A percentile compares a stretch with the other conserved stretches of the same genome.
Conservation (phyloP, 2,888 invertebrate genomes). For the Uloborus plumipes region DNA sequence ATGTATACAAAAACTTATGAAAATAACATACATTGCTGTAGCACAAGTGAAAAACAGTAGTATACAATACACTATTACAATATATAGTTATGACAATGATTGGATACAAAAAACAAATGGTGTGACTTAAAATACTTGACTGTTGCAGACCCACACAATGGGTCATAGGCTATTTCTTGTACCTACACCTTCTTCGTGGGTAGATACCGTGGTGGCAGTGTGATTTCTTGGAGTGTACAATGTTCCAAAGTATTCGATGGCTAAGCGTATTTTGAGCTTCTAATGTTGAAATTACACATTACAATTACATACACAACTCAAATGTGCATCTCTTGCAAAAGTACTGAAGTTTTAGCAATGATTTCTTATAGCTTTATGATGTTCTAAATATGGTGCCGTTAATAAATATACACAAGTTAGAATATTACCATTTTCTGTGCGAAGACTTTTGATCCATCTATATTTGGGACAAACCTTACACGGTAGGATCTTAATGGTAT, state of each 20-base stretch:
- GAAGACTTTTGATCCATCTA: too few relatives aligned
- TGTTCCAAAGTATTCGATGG: constrained; percentile 37
- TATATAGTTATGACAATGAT: constrained; percentile 16
- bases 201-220: constrained; percentile 48
- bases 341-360: neutral
- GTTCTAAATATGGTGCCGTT: too few relatives aligned
- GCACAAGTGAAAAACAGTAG: constrained; percentile 34
- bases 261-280: constrained; percentile 27
- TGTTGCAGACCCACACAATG: constrained; percentile 26
- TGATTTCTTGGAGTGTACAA: constrained; percentile 12
- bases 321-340: constrained; percentile 36
- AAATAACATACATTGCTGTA: constrained; percentile 40
- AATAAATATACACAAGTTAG: too few relatives aligned
- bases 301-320: constrained; percentile 13
- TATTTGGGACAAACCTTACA: too few relatives aligned
- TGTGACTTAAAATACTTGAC: constrained; percentile 45
- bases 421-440: too few relatives aligned
- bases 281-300: constrained; percentile 9
- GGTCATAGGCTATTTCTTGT: constrained; percentile 7
- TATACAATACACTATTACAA: constrained; percentile 45
- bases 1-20: constrained; percentile 58
- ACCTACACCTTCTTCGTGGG: constrained; percentile 5
- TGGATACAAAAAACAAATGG: constrained; percentile 24
- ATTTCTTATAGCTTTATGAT: too few relatives aligned
- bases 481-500: too few relatives aligned